Percentiles rank a stretch among this genome's conserved stretches.
phyloP scores from a whole-genome alignment of 2,113 vertebrate species.

The Malaclemys terrapin region DNA sequence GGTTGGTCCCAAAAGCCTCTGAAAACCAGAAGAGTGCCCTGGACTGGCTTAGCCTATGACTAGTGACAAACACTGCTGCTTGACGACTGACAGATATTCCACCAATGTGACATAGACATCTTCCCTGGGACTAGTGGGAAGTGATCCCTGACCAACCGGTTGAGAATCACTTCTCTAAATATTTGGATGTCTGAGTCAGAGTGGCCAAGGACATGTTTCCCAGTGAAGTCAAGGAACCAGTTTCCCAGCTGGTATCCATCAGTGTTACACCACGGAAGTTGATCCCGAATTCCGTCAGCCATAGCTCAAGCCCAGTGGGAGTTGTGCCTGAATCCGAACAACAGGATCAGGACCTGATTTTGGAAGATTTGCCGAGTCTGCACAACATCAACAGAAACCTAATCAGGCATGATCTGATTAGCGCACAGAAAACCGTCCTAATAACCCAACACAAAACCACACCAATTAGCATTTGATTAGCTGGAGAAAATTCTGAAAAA shows the following conservation, averaged over 20 bases:
- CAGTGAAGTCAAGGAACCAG: neutral
- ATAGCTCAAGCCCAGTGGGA: neutral
- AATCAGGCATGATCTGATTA: neutral
- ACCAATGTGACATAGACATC: neutral
- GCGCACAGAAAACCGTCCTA: neutral
- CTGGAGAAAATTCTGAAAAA: neutral
- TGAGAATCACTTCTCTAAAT: neutral
- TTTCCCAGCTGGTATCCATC: neutral
- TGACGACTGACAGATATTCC: neutral
- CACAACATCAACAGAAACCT: neutral
- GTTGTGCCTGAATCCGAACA: fast-evolving
- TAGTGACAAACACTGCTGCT: neutral
- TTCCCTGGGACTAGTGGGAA: neutral
- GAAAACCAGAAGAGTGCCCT: neutral
- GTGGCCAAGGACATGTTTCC: neutral
- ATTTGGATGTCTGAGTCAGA: neutral
- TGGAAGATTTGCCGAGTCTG: neutral
- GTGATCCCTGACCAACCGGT: neutral
- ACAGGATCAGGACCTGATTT: neutral
- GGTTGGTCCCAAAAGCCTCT: neutral
- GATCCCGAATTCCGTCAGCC: neutral
- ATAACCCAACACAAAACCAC: neutral
- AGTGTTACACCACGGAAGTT: neutral
- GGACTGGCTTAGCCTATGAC: neutral
- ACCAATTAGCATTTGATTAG: neutral